Evolutionary conservation across 1,140 invertebrate genomes (phyloP).

Genomic region (Cherax quadricarinatus): DNA sequence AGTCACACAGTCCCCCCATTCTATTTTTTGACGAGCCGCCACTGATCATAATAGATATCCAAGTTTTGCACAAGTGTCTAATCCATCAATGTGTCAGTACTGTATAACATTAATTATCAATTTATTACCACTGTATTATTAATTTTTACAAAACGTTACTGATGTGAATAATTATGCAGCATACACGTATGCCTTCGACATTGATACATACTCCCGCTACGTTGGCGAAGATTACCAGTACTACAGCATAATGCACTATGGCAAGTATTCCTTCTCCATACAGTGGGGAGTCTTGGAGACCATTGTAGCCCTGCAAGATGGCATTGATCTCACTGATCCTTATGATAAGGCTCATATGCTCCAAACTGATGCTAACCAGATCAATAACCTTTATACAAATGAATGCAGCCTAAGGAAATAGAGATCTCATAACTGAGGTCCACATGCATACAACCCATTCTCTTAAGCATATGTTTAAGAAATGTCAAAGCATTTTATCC

Average conservation of each 20-base stretch:
- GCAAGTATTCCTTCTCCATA: slow-evolving; percentile 50
- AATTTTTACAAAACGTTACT: no score
- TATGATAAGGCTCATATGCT: slow-evolving; percentile 45
- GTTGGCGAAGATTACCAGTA: slow-evolving; percentile 49
- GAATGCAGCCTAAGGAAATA: slow-evolving; percentile 3
- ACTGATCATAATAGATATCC: no score
- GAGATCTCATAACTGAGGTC: not conserved
- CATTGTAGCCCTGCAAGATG: slow-evolving; percentile 32
- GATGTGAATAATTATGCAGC: not conserved
- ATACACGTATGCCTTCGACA: slow-evolving; percentile 25
- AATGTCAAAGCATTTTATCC: no score
- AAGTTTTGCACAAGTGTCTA: no score
- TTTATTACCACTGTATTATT: no score
- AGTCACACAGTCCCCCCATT: no score
- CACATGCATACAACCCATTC: no score
- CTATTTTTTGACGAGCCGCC: no score
- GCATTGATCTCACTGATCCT: slow-evolving; percentile 14
- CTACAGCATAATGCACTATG: slow-evolving; percentile 62
- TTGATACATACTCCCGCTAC: slow-evolving; percentile 38
- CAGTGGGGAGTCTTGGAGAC: slow-evolving; percentile 38
- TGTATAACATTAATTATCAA: no score
- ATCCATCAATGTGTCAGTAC: no score
- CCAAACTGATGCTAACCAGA: slow-evolving; percentile 48
- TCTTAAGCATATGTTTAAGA: no score
- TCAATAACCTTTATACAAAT: slow-evolving; percentile 35